These are phyloP conservation scores for Merops nubicus DNA, from an alignment of 2,113 vertebrate genomes.

Conservation along the genomic window DNA sequence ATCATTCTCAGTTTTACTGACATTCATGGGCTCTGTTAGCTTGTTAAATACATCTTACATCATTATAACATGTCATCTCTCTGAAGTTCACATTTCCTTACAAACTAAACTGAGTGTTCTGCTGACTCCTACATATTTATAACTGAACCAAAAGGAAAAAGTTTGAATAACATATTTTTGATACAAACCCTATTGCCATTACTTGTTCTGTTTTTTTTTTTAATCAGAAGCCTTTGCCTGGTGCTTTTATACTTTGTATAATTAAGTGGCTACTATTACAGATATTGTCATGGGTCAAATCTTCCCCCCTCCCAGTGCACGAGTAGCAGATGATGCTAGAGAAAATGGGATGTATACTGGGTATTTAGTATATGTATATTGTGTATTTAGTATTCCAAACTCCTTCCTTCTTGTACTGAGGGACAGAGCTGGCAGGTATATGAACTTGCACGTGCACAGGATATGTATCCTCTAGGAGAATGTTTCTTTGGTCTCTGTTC, in stretches of 20 bases:
- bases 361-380: not conserved
- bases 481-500: not conserved
- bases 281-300: not conserved
- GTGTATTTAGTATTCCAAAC: not conserved
- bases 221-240: not conserved
- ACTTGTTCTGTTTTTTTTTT: not conserved
- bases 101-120: not conserved
- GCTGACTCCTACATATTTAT: not conserved
- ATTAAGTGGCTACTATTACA: not conserved
- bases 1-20: not conserved
- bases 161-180: not conserved
- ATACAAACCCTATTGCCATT: not conserved
- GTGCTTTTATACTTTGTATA: not conserved
- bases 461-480: not conserved
- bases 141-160: not conserved
- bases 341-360: not conserved
- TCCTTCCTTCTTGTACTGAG: not conserved
- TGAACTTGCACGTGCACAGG: accelerated
- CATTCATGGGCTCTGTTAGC: not conserved
- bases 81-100: not conserved
- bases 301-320: no score
- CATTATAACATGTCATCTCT: not conserved
- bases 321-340: not conserved
- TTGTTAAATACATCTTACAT: not conserved
- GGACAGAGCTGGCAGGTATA: not conserved